Evolutionary conservation across 2,113 vertebrate genomes (phyloP).

Genomic region (Hyaena hyaena): DNA sequence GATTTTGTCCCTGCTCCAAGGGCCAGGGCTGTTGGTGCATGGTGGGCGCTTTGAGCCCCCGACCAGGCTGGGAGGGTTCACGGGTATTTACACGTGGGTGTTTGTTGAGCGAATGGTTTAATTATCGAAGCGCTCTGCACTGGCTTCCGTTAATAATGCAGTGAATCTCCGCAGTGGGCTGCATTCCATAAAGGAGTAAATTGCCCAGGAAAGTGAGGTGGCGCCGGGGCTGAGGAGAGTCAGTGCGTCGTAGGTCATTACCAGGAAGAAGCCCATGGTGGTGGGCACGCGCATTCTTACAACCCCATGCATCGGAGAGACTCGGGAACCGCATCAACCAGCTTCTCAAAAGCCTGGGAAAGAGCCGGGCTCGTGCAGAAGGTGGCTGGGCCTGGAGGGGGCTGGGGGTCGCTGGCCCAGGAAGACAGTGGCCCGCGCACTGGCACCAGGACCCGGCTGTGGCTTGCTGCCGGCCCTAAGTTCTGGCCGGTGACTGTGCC

Average conservation of each 20-base stretch:
- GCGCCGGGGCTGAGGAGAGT: constrained; percentile 74
- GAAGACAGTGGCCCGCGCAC: constrained; percentile 64
- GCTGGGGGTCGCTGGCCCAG: neutral
- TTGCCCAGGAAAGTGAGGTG: constrained; percentile 81
- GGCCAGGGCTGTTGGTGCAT: fast-evolving
- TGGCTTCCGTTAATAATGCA: constrained; percentile 92
- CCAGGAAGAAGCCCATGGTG: constrained; percentile 83
- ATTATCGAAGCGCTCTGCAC: constrained; percentile 85
- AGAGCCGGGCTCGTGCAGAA: constrained; percentile 74
- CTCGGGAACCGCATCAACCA: constrained; percentile 78
- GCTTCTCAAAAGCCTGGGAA: constrained; percentile 81
- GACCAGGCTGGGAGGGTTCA: fast-evolving
- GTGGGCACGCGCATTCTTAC: constrained; percentile 78
- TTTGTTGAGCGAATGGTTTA: constrained; percentile 70
- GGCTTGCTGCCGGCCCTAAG: constrained; percentile 35
- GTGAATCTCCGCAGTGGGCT: constrained; percentile 88
- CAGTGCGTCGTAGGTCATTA: constrained; percentile 82
- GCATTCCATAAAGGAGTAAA: constrained; percentile 89
- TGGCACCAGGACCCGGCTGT: constrained; percentile 55
- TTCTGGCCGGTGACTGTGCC: neutral
- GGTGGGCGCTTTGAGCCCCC: fast-evolving
- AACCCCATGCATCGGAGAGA: constrained; percentile 79
- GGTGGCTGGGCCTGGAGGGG: constrained; percentile 57
- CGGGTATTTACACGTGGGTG: fast-evolving
- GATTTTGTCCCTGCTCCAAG: neutral